A percentile compares a stretch with the other conserved stretches of the same genome.
phyloP scores from a whole-genome alignment of 2,888 invertebrate species.

The Heliconius ethilla region DNA sequence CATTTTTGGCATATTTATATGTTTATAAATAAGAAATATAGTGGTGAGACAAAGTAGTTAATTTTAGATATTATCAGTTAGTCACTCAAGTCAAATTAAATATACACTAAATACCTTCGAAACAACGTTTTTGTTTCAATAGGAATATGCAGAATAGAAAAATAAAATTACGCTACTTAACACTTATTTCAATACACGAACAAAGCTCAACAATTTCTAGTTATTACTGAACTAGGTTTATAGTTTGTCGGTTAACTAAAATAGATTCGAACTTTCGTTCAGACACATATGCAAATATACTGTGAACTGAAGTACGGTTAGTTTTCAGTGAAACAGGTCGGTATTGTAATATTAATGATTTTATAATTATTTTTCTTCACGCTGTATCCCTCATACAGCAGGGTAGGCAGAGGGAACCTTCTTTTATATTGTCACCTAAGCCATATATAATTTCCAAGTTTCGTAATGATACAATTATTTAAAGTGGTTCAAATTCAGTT shows the following conservation, averaged over 20 bases:
- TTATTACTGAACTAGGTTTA: constrained; percentile 46
- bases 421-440: too few relatives aligned
- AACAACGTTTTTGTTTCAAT: neutral
- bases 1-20: too few relatives aligned
- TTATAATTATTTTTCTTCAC: neutral
- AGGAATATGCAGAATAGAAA: too few relatives aligned
- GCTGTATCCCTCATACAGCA: neutral
- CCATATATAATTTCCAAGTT: too few relatives aligned
- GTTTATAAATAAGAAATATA: too few relatives aligned
- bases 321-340: constrained; percentile 15
- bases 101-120: neutral
- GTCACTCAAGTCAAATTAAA: too few relatives aligned
- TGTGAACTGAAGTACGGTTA: constrained; percentile 19
- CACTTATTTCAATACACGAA: neutral
- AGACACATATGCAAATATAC: constrained; percentile 18
- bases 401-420: neutral
- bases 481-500: too few relatives aligned
- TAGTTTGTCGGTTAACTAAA: constrained; percentile 38
- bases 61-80: too few relatives aligned
- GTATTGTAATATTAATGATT: too few relatives aligned
- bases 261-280: constrained; percentile 33
- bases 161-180: neutral
- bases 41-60: too few relatives aligned
- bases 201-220: constrained; percentile 37
- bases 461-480: too few relatives aligned